These are phyloP conservation scores for Psittacara wagleri DNA, from an alignment of 2,113 vertebrate species.

Conservation along the genomic window DNA sequence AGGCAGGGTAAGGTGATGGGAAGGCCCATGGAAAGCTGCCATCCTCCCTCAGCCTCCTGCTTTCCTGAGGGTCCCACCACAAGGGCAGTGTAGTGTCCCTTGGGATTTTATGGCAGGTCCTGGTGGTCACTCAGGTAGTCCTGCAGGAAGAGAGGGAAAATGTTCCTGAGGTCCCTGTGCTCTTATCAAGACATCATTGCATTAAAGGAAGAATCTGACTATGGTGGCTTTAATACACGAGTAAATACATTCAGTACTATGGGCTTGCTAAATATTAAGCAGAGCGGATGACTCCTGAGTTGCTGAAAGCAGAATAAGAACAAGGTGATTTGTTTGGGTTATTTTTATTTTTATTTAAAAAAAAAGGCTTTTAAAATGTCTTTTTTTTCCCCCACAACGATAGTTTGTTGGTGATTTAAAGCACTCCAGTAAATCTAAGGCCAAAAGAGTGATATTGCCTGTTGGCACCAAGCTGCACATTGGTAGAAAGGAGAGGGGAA, in stretches of 20 bases:
- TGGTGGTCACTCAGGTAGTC: neutral
- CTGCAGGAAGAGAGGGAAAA: neutral
- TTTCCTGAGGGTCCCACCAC: neutral
- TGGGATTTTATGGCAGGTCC: neutral
- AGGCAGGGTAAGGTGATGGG: neutral
- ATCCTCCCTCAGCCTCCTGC: neutral
- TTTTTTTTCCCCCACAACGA: neutral
- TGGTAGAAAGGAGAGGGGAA: neutral
- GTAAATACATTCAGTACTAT: neutral
- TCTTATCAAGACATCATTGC: no score
- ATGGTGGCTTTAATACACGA: fast-evolving
- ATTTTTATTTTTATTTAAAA: neutral
- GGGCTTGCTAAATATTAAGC: neutral
- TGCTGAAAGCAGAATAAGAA: neutral
- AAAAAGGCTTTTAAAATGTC: neutral
- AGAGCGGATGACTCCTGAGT: neutral
- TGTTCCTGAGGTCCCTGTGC: neutral
- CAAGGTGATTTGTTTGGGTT: neutral
- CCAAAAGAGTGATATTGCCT: neutral
- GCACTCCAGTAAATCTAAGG: neutral
- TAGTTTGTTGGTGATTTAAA: neutral
- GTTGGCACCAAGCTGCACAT: neutral
- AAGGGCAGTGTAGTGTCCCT: neutral
- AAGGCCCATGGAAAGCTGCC: neutral
- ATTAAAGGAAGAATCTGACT: neutral